Percentiles rank a stretch among this genome's conserved stretches.
Evolutionary conservation across 2,113 vertebrate genomes (phyloP).

Genomic region (Machaerirhynchus nigripectus): DNA sequence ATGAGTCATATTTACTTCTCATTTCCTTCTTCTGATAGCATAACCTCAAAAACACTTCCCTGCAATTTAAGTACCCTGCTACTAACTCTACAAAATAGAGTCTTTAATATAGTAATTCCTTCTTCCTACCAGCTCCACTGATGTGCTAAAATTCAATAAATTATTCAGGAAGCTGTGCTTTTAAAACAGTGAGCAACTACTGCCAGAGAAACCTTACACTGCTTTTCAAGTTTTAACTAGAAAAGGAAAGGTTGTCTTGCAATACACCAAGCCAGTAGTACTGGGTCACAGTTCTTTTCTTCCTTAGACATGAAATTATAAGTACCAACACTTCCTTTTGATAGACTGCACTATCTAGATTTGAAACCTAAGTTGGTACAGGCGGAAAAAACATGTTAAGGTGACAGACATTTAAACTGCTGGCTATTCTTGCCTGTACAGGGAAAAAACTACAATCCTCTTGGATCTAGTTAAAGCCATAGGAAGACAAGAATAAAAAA

Average conservation of each 20-base stretch:
- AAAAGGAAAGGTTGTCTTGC: not conserved
- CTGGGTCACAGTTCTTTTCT: not conserved
- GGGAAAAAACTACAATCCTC: not conserved
- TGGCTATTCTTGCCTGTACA: not conserved
- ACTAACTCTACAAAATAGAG: not conserved
- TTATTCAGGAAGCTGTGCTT: not conserved
- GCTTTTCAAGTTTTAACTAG: not conserved
- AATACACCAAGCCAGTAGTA: not conserved
- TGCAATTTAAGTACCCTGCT: not conserved
- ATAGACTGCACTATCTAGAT: not conserved
- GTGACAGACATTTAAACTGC: not conserved
- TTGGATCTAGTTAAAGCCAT: not conserved
- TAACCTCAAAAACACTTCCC: not conserved
- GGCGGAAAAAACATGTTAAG: not conserved
- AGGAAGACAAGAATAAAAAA: not conserved
- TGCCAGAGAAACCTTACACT: not conserved
- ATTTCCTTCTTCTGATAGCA: not conserved
- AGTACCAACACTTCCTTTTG: not conserved
- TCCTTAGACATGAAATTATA: not conserved
- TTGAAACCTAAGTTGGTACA: not conserved
- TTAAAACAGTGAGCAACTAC: not conserved
- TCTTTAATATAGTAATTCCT: not conserved
- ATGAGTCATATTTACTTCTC: not conserved
- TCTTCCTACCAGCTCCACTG: not conserved
- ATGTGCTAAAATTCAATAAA: not conserved